phyloP scores from a whole-genome alignment of 2,113 vertebrate genomes.

The Lophotis ruficrista region DNA sequence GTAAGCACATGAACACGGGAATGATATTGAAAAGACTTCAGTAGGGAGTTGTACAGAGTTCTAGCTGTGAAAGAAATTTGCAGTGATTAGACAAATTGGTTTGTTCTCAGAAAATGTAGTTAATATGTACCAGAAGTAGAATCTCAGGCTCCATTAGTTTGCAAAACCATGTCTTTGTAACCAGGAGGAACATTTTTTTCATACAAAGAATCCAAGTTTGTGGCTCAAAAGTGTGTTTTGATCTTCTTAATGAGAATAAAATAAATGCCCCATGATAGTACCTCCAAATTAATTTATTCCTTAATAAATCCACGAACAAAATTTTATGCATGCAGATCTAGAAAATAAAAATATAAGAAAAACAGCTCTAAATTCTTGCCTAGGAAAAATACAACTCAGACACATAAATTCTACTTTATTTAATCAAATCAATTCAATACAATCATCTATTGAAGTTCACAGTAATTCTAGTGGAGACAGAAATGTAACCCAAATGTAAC shows the following conservation, averaged over 20 bases:
- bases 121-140: conserved; percentile 32
- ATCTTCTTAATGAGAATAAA: conserved; percentile 33
- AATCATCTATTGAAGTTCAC: not conserved
- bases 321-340: not conserved
- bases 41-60: not conserved
- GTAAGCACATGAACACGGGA: not conserved
- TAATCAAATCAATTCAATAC: not conserved
- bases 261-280: not conserved
- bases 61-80: conserved; percentile 18
- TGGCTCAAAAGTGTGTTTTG: conserved; percentile 16
- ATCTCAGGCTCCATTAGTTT: not conserved
- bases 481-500: not conserved
- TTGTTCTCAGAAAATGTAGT: conserved; percentile 31
- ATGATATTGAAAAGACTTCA: not conserved
- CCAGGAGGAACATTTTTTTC: not conserved
- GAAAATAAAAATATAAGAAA: not conserved
- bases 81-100: not conserved
- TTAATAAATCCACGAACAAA: not conserved
- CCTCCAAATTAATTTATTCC: conserved; percentile 17
- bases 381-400: not conserved
- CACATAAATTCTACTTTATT: not conserved
- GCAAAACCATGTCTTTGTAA: not conserved
- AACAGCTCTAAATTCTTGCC: not conserved
- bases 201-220: not conserved
- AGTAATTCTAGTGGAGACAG: not conserved